A percentile compares a stretch with the other conserved stretches of the same genome.
phyloP scores from a whole-genome alignment of 2,797 vertebrate species.

The Urocyon cinereoargenteus region DNA sequence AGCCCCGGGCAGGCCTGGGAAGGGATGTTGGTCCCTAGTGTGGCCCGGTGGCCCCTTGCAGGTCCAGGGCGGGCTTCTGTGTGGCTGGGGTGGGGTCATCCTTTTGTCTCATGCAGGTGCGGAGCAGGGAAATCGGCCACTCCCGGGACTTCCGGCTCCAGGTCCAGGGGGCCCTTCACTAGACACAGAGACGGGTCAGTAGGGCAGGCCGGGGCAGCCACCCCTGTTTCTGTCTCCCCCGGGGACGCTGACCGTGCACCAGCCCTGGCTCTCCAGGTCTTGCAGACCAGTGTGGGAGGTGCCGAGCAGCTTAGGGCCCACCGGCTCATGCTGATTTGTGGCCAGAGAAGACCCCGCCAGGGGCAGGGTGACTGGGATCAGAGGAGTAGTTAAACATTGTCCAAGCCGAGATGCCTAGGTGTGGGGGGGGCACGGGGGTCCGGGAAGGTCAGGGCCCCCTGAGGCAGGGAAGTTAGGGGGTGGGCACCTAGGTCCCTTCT shows the following conservation, averaged over 20 bases:
- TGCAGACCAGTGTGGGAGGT: neutral
- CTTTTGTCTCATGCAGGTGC: neutral
- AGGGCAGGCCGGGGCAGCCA: neutral
- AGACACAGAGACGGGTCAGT: neutral
- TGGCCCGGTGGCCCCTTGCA: neutral
- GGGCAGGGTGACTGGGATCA: rapidly evolving
- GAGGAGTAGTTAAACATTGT: rapidly evolving
- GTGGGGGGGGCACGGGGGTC: rapidly evolving
- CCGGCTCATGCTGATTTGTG: rapidly evolving
- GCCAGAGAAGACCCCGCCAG: rapidly evolving
- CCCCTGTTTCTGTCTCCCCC: rapidly evolving
- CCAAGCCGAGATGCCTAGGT: rapidly evolving
- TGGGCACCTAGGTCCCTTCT: neutral
- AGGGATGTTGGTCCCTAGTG: rapidly evolving
- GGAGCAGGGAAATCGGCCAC: neutral
- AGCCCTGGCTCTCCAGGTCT: neutral
- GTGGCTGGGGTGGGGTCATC: neutral
- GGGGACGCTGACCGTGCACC: rapidly evolving
- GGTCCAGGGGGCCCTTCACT: neutral
- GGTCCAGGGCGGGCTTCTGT: neutral
- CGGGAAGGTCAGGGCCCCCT: no score
- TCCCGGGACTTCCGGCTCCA: neutral
- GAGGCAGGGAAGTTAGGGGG: no score
- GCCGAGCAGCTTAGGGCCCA: rapidly evolving
- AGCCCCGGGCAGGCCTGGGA: neutral